Evolutionary conservation across 2,888 invertebrate species (phyloP), one percentile per base, ranked within the genome.

Genomic region (Habroteleia sp.): DNA sequence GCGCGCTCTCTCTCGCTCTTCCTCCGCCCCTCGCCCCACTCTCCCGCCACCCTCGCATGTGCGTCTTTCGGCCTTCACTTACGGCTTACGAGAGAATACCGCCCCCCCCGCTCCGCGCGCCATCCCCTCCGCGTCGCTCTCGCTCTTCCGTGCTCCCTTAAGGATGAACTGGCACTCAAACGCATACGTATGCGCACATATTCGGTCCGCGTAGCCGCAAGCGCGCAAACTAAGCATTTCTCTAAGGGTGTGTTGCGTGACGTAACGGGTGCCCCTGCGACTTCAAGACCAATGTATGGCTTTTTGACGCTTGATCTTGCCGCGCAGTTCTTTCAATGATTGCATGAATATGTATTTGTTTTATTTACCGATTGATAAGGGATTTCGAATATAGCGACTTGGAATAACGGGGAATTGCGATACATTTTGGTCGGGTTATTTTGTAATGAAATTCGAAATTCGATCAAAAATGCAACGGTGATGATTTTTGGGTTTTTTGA

Each of bases 151-250:
- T 74, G 60, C 79, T 77, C 80, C 79, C 84, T 82, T 83, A 82
- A 84, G 84, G 84, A 84, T 84, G 85, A 84, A 85, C 85, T 81
- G 81, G 81, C 80, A 82, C 81, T 79, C 80, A 80, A 79, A 77
- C 63, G 50, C 50, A 75, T 63, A 77, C 76, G 72, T 74, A 65
- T 72, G 65, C 71, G 75, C 77, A 78, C 75, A 62, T 68, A 68
- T 65, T 76, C 77, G 72, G 63, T 35, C 60, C 69, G 46, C 52
- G 63, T 66, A 68, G 58, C 75, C 78, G 80, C 83, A 80, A 80
- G 82, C 83, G 80, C 73, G 85, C 83, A 83, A 87, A 85, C 85
- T 84, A 83, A 86, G 85, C 86, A 84, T 87, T 86, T 86, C 86
- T 85, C 80, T 83, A 84, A 81, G 84, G 83, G 85, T 83, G 83